phyloP scores from a whole-genome alignment of 2,113 vertebrate species.

The Antechinus stuartii region DNA sequence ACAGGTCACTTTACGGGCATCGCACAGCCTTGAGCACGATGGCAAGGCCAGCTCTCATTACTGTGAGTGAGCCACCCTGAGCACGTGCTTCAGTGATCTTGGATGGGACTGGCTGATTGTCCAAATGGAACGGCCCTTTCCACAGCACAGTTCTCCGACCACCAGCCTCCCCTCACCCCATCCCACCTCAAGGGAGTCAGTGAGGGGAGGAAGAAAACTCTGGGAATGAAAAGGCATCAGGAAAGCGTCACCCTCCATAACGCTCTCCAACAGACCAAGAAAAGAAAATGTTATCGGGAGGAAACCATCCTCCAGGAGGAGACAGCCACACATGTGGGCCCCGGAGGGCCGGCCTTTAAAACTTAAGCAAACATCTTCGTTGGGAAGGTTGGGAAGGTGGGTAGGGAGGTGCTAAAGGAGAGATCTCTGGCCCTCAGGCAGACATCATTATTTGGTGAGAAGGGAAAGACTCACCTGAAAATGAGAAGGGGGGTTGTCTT shows the following conservation, averaged over 20 bases:
- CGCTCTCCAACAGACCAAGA: background rate
- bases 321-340: background rate
- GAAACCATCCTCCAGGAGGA: background rate
- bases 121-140: background rate
- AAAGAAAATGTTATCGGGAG: background rate
- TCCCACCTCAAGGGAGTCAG: background rate
- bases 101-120: background rate
- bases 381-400: background rate
- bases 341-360: background rate
- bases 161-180: background rate
- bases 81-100: background rate
- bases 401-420: background rate
- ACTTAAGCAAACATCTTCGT: conserved; percentile 30
- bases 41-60: background rate
- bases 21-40: accelerated
- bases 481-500: background rate
- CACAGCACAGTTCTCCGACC: background rate
- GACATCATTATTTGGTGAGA: background rate
- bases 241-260: background rate
- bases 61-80: accelerated
- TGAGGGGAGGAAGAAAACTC: conserved; percentile 6
- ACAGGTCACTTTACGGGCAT: no score
- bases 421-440: background rate
- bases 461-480: background rate
- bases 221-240: background rate